Percentiles rank a stretch among this genome's conserved stretches.
These are phyloP conservation scores for Scrobipalpa atriplicella DNA, from an alignment of 2,888 invertebrate species.

Conservation along the genomic window DNA sequence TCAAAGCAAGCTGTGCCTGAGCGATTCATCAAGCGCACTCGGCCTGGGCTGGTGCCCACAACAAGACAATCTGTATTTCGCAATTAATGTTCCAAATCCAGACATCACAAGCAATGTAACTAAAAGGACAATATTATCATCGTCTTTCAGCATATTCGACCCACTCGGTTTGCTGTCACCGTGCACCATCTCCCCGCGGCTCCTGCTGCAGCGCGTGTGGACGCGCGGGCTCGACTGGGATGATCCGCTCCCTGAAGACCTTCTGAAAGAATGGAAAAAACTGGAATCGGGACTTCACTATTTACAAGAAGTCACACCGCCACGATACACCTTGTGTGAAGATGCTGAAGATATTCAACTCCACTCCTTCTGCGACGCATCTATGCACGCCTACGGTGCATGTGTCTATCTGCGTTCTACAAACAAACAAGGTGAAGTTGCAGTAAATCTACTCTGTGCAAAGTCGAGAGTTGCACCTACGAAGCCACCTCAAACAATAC, in stretches of 20 bases:
- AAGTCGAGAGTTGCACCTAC: not conserved
- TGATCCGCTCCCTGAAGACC: slow-evolving; percentile 26
- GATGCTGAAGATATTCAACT: slow-evolving; percentile 21
- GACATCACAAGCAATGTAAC: slow-evolving; percentile 17
- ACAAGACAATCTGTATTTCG: slow-evolving; percentile 19
- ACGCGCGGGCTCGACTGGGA: slow-evolving; percentile 25
- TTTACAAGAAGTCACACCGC: slow-evolving; percentile 1
- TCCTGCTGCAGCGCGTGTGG: slow-evolving; percentile 31
- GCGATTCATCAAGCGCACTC: slow-evolving; percentile 22
- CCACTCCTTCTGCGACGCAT: slow-evolving; percentile 32
- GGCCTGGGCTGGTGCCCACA: slow-evolving; percentile 27
- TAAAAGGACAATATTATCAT: slow-evolving; percentile 15
- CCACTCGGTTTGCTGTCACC: slow-evolving; percentile 29
- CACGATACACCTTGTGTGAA: slow-evolving; percentile 21
- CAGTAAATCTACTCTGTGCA: not conserved
- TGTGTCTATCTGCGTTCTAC: slow-evolving; percentile 24
- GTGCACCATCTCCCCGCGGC: slow-evolving; percentile 24
- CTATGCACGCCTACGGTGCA: slow-evolving; percentile 30
- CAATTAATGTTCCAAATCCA: slow-evolving; percentile 1
- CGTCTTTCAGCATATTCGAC: slow-evolving; percentile 25
- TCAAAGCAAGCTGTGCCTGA: slow-evolving; percentile 13
- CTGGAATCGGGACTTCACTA: slow-evolving; percentile 13
- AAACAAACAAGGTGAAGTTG: not conserved
- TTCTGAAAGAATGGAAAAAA: slow-evolving; percentile 25
- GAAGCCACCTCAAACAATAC: slow-evolving; percentile 1